Conservation (phyloP, 2,888 invertebrate genomes). For the Monoplex corrugatus region DNA sequence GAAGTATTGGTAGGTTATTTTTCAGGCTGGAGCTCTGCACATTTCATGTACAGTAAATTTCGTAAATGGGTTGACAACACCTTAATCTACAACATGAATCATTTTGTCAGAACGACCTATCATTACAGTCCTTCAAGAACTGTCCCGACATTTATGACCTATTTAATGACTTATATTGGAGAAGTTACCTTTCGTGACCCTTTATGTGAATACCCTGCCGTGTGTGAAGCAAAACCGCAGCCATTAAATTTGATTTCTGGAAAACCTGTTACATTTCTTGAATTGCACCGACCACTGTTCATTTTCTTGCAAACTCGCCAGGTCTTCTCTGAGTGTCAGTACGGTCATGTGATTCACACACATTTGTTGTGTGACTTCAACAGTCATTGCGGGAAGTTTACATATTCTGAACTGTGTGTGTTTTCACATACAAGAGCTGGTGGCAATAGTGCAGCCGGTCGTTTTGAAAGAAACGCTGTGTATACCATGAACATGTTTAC, state of each 20-base stretch:
- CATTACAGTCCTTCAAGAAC: not conserved
- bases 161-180: too few relatives aligned
- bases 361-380: slow-evolving; percentile 5
- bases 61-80: not conserved
- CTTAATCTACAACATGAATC: not conserved
- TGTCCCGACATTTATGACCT: too few relatives aligned
- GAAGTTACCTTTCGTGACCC: too few relatives aligned
- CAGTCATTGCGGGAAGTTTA: not conserved
- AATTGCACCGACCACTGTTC: not conserved
- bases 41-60: slow-evolving; percentile 1
- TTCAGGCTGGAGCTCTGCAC: not conserved
- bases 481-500: not conserved
- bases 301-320: not conserved
- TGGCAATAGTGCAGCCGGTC: not conserved
- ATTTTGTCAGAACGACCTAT: not conserved
- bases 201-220: too few relatives aligned
- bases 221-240: not conserved
- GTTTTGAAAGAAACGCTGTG: not conserved
- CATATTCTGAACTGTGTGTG: not conserved
- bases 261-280: not conserved
- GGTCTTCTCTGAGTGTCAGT: not conserved
- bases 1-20: not conserved
- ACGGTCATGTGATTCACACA: not conserved
- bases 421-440: not conserved
- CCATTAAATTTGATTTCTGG: not conserved